Percentiles rank a stretch among this genome's conserved stretches.
These are phyloP conservation scores for Clitarchus hookeri DNA, from an alignment of 2,888 invertebrate species.

Conservation along the genomic window DNA sequence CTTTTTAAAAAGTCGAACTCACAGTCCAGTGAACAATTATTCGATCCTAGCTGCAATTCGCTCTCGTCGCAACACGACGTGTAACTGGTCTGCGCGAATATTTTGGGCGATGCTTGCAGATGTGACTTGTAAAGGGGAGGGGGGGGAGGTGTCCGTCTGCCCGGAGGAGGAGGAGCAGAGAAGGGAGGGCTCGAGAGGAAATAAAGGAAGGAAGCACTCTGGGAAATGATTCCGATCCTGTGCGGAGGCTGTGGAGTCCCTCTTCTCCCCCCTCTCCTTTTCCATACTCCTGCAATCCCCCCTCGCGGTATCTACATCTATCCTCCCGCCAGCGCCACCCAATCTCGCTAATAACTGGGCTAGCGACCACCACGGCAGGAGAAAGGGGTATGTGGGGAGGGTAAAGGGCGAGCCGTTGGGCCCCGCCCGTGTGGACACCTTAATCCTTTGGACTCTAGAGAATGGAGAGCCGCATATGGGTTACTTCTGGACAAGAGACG, in stretches of 20 bases:
- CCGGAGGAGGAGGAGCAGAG: neutral
- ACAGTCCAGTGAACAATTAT: neutral
- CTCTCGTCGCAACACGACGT: neutral
- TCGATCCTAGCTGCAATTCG: neutral
- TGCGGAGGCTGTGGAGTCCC: neutral
- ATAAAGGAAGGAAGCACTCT: conserved; percentile 35
- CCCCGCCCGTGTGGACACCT: neutral
- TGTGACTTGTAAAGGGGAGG: neutral
- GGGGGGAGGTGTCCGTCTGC: neutral
- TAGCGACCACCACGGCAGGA: neutral
- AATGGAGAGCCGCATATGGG: neutral
- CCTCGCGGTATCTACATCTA: neutral
- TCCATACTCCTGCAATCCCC: too few species aligned
- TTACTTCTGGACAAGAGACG: neutral
- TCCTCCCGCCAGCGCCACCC: neutral
- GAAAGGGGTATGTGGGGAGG: neutral
- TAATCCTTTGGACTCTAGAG: neutral
- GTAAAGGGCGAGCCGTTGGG: neutral
- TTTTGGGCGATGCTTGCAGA: neutral
- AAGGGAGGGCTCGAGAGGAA: neutral
- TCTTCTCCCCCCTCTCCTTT: too few species aligned
- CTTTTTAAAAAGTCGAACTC: neutral
- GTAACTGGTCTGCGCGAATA: neutral
- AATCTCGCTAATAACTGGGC: conserved; percentile 9
- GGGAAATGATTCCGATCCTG: conserved; percentile 38